Evolutionary conservation across 2,113 vertebrate genomes (phyloP).

Genomic region (Dissostichus mawsoni): DNA sequence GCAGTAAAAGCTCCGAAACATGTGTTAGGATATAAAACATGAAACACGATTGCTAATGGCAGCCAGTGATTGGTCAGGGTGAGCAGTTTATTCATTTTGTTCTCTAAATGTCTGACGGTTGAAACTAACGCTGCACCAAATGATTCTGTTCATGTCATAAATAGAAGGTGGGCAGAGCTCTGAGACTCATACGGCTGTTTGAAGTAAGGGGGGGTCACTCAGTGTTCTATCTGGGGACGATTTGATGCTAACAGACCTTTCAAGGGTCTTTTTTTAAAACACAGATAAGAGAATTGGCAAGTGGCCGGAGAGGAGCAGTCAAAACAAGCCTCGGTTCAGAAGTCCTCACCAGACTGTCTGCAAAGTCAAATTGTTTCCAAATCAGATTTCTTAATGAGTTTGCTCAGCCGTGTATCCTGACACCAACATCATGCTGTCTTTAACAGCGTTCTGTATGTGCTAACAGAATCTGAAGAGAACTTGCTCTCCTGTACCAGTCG

Average conservation of each 20-base stretch:
- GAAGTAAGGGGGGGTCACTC: slow-evolving; percentile 41
- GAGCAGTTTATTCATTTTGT: too few species aligned
- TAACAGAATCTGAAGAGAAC: background rate
- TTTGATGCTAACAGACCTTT: slow-evolving; percentile 64
- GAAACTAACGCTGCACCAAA: background rate
- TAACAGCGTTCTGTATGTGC: background rate
- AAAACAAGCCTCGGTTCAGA: slow-evolving; percentile 24
- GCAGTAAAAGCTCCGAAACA: too few species aligned
- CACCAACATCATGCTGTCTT: background rate
- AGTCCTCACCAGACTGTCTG: background rate
- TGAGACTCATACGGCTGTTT: slow-evolving; percentile 35
- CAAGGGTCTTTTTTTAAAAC: slow-evolving; percentile 72
- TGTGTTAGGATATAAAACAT: too few species aligned
- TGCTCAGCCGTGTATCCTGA: background rate
- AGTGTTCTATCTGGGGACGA: slow-evolving; percentile 63
- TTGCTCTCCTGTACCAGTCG: background rate
- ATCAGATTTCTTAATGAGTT: background rate
- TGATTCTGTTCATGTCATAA: slow-evolving; percentile 9
- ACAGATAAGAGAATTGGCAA: slow-evolving; percentile 61
- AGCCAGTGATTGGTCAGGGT: too few species aligned
- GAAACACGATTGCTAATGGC: too few species aligned
- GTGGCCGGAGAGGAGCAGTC: slow-evolving; percentile 47
- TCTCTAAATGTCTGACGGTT: background rate
- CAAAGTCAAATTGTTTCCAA: too few species aligned
- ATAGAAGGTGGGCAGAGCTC: slow-evolving; percentile 29